Evolutionary conservation across 2,888 invertebrate species (phyloP).

Genomic region (Germaria angustata): DNA sequence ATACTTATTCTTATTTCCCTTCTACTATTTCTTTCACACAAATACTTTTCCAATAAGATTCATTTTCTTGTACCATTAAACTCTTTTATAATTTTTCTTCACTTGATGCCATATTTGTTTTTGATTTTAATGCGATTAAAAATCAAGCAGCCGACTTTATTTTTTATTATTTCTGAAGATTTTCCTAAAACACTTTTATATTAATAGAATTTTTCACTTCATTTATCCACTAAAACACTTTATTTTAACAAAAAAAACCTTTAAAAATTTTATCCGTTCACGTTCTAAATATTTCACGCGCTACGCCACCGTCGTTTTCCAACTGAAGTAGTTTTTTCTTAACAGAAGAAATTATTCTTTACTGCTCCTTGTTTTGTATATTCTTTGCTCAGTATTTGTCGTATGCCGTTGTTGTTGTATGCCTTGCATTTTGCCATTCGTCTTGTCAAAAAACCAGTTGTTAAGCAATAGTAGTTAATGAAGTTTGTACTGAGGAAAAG

Average conservation of each 20-base stretch:
- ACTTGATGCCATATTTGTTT: background rate
- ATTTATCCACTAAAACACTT: background rate
- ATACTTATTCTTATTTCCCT: too few relatives aligned
- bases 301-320: conserved; percentile 62
- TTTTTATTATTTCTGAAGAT: background rate
- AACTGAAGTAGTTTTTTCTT: conserved; percentile 54
- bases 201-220: background rate
- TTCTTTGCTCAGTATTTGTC: conserved; percentile 33
- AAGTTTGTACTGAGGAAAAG: background rate
- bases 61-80: background rate
- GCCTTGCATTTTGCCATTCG: conserved; percentile 37
- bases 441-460: background rate
- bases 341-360: conserved; percentile 31
- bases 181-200: background rate
- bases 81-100: background rate
- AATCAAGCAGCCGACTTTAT: background rate
- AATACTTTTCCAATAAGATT: conserved; percentile 6
- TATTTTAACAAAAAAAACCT: background rate
- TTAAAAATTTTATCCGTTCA: conserved; percentile 16
- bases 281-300: conserved; percentile 37
- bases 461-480: background rate
- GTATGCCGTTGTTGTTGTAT: conserved; percentile 12
- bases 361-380: conserved; percentile 54
- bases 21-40: background rate
- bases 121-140: background rate